Percentiles rank a stretch among this genome's conserved stretches.
Conservation (phyloP, 2,888 invertebrate genomes). For the Noctua janthe region DNA sequence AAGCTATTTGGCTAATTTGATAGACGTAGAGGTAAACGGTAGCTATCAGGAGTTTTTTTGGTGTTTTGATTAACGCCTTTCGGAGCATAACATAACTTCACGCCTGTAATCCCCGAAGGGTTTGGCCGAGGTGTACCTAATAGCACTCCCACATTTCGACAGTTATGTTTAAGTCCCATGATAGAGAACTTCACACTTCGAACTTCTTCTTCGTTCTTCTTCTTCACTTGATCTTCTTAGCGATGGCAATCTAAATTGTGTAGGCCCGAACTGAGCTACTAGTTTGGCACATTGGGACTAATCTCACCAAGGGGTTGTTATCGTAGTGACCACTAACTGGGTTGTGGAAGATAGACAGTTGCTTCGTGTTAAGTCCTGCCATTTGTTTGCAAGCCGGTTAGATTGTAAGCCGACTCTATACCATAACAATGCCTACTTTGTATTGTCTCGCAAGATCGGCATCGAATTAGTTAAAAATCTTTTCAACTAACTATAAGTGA, state of each 20-base stretch:
- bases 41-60: background rate
- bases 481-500: background rate
- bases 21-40: slow-evolving; percentile 14
- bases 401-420: background rate
- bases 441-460: background rate
- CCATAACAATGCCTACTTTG: too few relatives aligned
- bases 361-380: too few relatives aligned
- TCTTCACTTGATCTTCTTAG: too few relatives aligned
- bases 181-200: too few relatives aligned
- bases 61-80: background rate
- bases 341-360: too few relatives aligned
- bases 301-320: background rate
- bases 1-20: slow-evolving; percentile 48
- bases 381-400: background rate
- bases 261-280: too few relatives aligned
- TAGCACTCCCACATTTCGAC: too few relatives aligned
- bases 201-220: too few relatives aligned
- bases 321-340: background rate
- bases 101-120: too few relatives aligned
- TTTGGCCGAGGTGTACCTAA: too few relatives aligned
- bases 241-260: too few relatives aligned
- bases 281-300: background rate
- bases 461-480: background rate
- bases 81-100: background rate
- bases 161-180: too few relatives aligned